These are phyloP conservation scores for Crematogaster levior DNA, from an alignment of 2,888 invertebrate genomes.

Conservation along the genomic window DNA sequence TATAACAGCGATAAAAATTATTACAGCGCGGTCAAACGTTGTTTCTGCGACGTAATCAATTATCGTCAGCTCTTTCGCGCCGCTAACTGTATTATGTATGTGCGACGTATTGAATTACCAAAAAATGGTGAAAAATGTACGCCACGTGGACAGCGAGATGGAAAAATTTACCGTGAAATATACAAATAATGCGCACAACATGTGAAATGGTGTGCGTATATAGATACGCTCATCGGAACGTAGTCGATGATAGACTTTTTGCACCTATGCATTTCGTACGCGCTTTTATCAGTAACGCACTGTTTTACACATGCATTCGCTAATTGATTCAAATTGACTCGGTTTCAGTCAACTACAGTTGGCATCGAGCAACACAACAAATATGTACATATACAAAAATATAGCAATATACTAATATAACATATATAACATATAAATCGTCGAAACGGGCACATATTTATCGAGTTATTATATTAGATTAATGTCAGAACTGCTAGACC, in stretches of 20 bases:
- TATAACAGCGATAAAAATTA: constrained; percentile 50
- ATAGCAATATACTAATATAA: constrained; percentile 22
- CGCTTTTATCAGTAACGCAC: constrained; percentile 52
- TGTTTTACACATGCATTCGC: constrained; percentile 52
- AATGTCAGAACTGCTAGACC: constrained; percentile 27
- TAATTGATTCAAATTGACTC: constrained; percentile 55
- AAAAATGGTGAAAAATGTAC: constrained; percentile 53
- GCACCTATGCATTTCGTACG: constrained; percentile 8
- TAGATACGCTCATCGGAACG: neutral
- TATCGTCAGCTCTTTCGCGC: constrained; percentile 52
- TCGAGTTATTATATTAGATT: constrained; percentile 39
- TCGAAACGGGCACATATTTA: constrained; percentile 1
- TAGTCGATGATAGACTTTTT: constrained; percentile 28
- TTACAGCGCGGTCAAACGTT: constrained; percentile 53
- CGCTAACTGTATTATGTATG: constrained; percentile 54
- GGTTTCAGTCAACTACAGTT: constrained; percentile 37
- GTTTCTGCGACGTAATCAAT: constrained; percentile 51
- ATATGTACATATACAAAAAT: constrained; percentile 19
- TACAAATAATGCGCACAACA: constrained; percentile 27
- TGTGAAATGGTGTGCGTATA: constrained; percentile 3
- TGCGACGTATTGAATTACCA: constrained; percentile 55
- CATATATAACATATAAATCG: constrained; percentile 16
- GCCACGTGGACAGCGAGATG: constrained; percentile 46
- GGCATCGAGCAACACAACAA: constrained; percentile 12
- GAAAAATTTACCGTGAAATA: constrained; percentile 51